Evolutionary conservation across 2,888 invertebrate species (phyloP).

Genomic region (Mycogona germanica): DNA sequence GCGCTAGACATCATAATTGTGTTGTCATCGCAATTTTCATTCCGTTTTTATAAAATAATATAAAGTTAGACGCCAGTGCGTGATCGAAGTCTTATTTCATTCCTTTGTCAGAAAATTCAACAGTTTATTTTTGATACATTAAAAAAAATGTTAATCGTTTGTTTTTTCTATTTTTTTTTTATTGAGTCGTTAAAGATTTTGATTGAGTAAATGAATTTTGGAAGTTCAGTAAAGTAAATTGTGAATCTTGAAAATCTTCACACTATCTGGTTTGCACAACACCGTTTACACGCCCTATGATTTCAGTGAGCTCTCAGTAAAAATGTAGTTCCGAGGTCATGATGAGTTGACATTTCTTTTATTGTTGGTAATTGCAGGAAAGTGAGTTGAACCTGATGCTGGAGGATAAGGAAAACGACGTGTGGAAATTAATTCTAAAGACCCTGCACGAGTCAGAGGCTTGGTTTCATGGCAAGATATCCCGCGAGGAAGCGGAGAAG

Average conservation of each 20-base stretch:
- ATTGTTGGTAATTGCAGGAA: constrained; percentile 17
- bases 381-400: constrained; percentile 22
- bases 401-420: constrained; percentile 23
- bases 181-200: too few relatives aligned
- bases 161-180: too few relatives aligned
- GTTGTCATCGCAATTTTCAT: too few relatives aligned
- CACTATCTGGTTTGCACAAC: not conserved
- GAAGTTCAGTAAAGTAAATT: too few relatives aligned
- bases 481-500: constrained; percentile 33
- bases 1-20: too few relatives aligned
- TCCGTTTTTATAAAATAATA: too few relatives aligned
- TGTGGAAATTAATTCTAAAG: constrained; percentile 30
- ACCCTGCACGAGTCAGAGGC: constrained; percentile 36
- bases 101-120: not conserved
- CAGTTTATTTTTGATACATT: not conserved
- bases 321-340: too few relatives aligned
- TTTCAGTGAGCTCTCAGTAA: not conserved
- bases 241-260: not conserved
- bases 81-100: too few relatives aligned
- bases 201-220: too few relatives aligned
- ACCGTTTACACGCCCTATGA: too few relatives aligned
- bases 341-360: too few relatives aligned
- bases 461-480: constrained; percentile 37
- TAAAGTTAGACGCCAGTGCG: too few relatives aligned
- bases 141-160: constrained; percentile 1